Evolutionary conservation across 2,113 vertebrate species (phyloP).

Genomic region (Dipodomys spectabilis): DNA sequence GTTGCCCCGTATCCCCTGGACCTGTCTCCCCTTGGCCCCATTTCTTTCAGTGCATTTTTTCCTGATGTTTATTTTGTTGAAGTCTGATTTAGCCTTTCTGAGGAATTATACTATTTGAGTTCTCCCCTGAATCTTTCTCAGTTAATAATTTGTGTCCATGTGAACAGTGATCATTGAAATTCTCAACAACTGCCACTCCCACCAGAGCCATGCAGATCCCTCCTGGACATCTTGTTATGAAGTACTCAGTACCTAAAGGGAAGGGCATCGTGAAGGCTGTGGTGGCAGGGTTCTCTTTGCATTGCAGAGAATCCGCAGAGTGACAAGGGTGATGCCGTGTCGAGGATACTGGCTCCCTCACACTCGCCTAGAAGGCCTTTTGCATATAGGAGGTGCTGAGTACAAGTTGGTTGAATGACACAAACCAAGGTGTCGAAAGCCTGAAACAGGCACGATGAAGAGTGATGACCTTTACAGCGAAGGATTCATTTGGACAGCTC

Average conservation of each 20-base stretch:
- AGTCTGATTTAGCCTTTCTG: too few species aligned
- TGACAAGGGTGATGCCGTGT: neutral
- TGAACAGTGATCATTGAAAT: neutral
- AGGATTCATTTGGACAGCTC: slow-evolving; percentile 18
- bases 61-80: too few species aligned
- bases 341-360: neutral
- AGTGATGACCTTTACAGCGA: neutral
- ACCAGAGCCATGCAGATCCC: neutral
- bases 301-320: neutral
- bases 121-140: too few species aligned
- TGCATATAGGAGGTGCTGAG: neutral
- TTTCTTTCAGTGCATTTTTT: too few species aligned
- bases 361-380: neutral
- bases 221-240: neutral
- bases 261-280: neutral
- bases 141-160: too few species aligned
- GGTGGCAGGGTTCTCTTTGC: neutral
- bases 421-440: neutral
- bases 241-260: neutral
- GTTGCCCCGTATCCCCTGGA: too few species aligned
- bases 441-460: neutral
- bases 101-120: too few species aligned
- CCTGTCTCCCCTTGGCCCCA: too few species aligned
- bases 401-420: neutral
- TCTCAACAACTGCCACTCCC: neutral